A percentile compares a stretch with the other conserved stretches of the same genome.
Conservation (phyloP, 2,888 invertebrate genomes). For the Dynastes hyllus region DNA sequence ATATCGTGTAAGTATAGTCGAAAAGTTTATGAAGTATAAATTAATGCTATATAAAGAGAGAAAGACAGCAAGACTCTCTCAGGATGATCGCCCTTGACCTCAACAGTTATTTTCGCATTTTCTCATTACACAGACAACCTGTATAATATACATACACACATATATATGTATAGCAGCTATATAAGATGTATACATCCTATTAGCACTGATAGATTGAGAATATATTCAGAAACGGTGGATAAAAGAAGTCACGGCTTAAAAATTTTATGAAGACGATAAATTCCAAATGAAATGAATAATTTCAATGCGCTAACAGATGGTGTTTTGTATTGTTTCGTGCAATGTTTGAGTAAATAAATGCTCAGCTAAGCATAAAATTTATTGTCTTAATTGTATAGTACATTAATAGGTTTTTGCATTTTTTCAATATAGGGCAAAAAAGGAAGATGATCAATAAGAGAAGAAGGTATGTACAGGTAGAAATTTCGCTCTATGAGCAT, state of each 20-base stretch:
- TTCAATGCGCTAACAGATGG: not conserved
- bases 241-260: too few relatives aligned
- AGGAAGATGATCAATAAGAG: too few relatives aligned
- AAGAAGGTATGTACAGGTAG: too few relatives aligned
- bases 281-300: too few relatives aligned
- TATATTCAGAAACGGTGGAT: not conserved
- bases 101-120: slow-evolving; percentile 38
- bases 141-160: slow-evolving; percentile 15
- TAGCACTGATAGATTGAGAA: slow-evolving; percentile 15
- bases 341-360: not conserved
- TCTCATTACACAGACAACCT: slow-evolving; percentile 37
- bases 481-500: not conserved
- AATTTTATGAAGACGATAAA: not conserved
- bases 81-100: slow-evolving; percentile 33
- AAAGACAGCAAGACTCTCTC: slow-evolving; percentile 11
- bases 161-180: not conserved
- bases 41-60: slow-evolving; percentile 23
- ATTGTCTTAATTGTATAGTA: too few relatives aligned
- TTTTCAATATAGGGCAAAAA: too few relatives aligned
- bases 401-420: too few relatives aligned
- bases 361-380: not conserved
- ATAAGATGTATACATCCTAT: slow-evolving; percentile 2
- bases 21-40: slow-evolving; percentile 29
- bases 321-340: not conserved
- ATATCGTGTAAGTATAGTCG: not conserved